Percentiles rank a stretch among this genome's conserved stretches.
Conservation (phyloP, 2,888 invertebrate species). For the Volucella inanis region DNA sequence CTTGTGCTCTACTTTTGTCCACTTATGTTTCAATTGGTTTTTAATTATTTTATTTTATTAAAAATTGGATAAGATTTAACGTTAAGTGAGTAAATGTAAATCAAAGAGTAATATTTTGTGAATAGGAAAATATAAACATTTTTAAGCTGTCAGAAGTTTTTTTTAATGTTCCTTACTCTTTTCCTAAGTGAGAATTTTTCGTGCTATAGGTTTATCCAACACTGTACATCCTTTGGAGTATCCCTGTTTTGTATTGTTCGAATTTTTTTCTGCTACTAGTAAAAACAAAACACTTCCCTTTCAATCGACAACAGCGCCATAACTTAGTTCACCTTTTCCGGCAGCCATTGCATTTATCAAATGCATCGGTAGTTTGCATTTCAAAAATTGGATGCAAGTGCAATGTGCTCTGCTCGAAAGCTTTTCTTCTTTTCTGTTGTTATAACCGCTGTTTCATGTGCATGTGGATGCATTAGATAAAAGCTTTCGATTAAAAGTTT, state of each 20-base stretch:
- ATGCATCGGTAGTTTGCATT: slow-evolving; percentile 45
- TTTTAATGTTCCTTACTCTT: no score
- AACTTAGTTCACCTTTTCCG: slow-evolving; percentile 4
- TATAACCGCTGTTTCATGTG: slow-evolving; percentile 35
- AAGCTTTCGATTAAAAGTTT: slow-evolving; percentile 33
- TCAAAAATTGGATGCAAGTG: slow-evolving; percentile 44
- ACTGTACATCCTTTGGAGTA: no score
- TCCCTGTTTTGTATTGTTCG: neutral
- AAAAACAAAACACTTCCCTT: neutral
- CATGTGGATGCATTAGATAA: slow-evolving; percentile 62
- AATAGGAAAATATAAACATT: no score
- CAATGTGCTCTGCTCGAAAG: slow-evolving; percentile 21
- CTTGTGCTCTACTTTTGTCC: no score
- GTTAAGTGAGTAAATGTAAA: no score
- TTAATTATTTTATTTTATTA: no score
- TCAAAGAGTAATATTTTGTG: no score
- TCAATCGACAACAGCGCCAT: slow-evolving; percentile 65
- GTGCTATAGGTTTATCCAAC: no score
- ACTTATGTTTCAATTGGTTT: no score
- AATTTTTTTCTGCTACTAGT: neutral
- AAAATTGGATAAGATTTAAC: no score
- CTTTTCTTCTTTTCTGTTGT: slow-evolving; percentile 41
- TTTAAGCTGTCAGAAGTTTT: no score
- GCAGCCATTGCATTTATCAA: slow-evolving; percentile 39
- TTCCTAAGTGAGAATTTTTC: no score